Conservation (phyloP, 2,888 invertebrate species). For the Tanaodytes sp. region DNA sequence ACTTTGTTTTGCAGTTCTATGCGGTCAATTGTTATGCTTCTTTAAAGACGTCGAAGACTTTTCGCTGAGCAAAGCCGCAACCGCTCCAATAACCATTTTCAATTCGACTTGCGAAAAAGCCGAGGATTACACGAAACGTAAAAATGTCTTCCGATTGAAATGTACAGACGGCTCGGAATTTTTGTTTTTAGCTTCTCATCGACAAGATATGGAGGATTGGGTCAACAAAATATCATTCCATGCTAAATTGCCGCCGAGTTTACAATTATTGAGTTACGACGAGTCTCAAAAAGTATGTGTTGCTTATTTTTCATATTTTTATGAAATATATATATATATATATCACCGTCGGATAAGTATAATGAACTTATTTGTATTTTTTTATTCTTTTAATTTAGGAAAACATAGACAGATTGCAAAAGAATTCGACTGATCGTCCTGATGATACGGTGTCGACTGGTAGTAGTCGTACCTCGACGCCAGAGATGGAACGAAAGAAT, state of each 20-base stretch:
- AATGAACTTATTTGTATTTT: no score
- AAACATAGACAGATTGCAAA: slow-evolving; percentile 61
- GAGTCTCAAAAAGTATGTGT: slow-evolving; percentile 76
- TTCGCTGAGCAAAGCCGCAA: slow-evolving; percentile 88
- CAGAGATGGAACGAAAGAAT: slow-evolving; percentile 72
- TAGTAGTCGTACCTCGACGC: slow-evolving; percentile 73
- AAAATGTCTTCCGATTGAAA: slow-evolving; percentile 90
- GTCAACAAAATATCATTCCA: slow-evolving; percentile 94
- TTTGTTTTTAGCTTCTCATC: slow-evolving; percentile 85
- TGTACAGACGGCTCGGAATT: slow-evolving; percentile 95
- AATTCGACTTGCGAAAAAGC: slow-evolving; percentile 89
- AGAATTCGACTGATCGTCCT: slow-evolving; percentile 60
- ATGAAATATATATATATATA: background rate
- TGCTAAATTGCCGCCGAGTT: slow-evolving; percentile 90
- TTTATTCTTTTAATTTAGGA: slow-evolving; percentile 52
- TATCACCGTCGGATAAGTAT: no score
- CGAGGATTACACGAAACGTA: slow-evolving; percentile 95
- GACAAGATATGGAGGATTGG: slow-evolving; percentile 89
- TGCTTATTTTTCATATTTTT: background rate
- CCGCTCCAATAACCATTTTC: slow-evolving; percentile 82
- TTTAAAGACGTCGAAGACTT: slow-evolving; percentile 96
- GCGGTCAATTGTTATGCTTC: slow-evolving; percentile 97
- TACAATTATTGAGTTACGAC: slow-evolving; percentile 89
- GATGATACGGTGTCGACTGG: slow-evolving; percentile 70
- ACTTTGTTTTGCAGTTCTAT: slow-evolving; percentile 81